Base-by-base conservation (phyloP, 64 coral and sea anemone genomes). In the Trachythela sp. region DNA sequence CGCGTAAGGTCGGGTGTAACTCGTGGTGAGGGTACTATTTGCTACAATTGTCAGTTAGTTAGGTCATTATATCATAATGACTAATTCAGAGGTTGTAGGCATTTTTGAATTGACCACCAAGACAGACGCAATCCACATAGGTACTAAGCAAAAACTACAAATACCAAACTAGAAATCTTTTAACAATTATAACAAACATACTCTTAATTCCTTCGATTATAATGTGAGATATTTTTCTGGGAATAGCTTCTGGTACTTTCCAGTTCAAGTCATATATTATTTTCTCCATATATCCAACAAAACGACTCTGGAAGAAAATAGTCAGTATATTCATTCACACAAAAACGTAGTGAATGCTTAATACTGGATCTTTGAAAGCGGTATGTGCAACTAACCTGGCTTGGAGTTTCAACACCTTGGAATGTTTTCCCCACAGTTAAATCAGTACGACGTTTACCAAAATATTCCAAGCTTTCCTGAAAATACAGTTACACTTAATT, bases 391-490 rank as follows among this genome's bases (percentile, higher is more conserved):
- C 56, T 20, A 8, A 93, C 95, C 95, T 98, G 95, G 49, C 95
- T 98, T 31, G 95, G 95, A 42, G 95, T 98, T 43, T 98, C 88
- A 0, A 98, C 95, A 58, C 95, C 95, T 92, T 98, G 95, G 17
- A 89, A 98, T 24, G 86, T 88, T 30, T 93, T 98, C 18, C 95
- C 93, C 29, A 94, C 91, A 39, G 86, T 93, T 60, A 94, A 94
- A 76, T 99, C 96, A 39, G 96, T 99, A 58, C 96, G 90, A 48
- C 96, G 92, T 51, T 89, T 87, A 40, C 96, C 96, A 93, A 99
- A 99, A 85, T 94, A 99, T 48, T 94, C 96, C 24, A 99, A 83
- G 42, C 96, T 99, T 86, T 99, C 89, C 96, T 99, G 68, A 39
- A 40, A 85, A 36, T 8, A 8, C 84, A 56, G 8, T 0, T 22